phyloP scores from a whole-genome alignment of 2,888 invertebrate genomes.

The Dryocosmus kuriphilus region DNA sequence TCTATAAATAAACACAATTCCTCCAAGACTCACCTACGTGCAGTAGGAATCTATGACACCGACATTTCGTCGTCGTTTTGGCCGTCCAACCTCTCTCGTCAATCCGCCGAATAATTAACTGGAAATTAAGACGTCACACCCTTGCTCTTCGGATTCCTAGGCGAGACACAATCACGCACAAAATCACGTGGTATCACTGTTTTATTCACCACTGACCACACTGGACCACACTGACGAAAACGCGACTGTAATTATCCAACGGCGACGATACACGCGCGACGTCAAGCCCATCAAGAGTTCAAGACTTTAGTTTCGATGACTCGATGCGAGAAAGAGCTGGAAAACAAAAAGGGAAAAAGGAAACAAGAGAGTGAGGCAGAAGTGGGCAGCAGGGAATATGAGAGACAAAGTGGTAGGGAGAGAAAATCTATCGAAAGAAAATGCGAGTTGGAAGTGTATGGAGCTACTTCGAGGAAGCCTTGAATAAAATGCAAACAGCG shows the following conservation, averaged over 20 bases:
- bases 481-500: not conserved
- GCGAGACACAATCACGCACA: not conserved
- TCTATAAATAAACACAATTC: constrained; percentile 39
- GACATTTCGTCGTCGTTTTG: constrained; percentile 24
- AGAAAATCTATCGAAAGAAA: constrained; percentile 26
- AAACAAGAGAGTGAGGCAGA: not conserved
- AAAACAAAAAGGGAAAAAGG: constrained; percentile 9
- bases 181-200: constrained; percentile 12
- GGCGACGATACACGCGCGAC: constrained; percentile 21
- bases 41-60: constrained; percentile 35
- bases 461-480: not conserved
- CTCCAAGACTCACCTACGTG: constrained; percentile 20
- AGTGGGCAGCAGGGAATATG: constrained; percentile 18
- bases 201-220: constrained; percentile 9
- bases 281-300: too few species aligned
- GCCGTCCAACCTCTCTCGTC: not conserved
- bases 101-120: not conserved
- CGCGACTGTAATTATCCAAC: not conserved
- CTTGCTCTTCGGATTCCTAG: not conserved
- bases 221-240: not conserved
- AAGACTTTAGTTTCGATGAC: constrained; percentile 17
- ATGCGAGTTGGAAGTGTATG: not conserved
- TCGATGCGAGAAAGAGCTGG: constrained; percentile 2
- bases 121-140: not conserved
- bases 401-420: constrained; percentile 22